Percentiles rank a stretch among this genome's conserved stretches.
phyloP scores from a whole-genome alignment of 2,797 vertebrate genomes.

The Pseudochirops cupreus region DNA sequence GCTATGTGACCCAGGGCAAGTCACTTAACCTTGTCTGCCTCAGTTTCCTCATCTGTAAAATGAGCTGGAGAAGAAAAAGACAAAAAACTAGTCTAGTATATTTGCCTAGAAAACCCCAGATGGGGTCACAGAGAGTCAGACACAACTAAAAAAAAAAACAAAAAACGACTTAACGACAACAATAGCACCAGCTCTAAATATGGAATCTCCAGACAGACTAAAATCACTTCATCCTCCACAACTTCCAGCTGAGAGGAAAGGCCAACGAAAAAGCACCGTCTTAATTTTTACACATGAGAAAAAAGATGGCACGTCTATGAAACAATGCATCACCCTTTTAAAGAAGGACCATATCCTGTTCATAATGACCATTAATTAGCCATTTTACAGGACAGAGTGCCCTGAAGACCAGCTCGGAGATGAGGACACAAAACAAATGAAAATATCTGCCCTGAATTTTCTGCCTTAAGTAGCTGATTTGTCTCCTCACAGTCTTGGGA shows the following conservation, averaged over 20 bases:
- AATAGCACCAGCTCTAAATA: background rate
- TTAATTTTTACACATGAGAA: background rate
- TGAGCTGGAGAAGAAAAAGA: background rate
- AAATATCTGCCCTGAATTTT: conserved; percentile 11
- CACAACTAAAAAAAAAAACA: background rate
- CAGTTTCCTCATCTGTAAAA: background rate
- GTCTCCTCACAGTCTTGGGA: background rate
- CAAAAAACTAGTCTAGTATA: background rate
- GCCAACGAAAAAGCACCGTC: background rate
- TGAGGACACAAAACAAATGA: background rate
- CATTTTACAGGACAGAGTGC: background rate
- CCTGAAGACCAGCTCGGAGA: background rate
- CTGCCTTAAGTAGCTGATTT: background rate
- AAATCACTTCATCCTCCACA: background rate
- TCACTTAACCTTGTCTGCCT: background rate
- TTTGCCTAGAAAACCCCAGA: background rate
- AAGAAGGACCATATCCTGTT: background rate
- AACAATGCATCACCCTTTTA: background rate
- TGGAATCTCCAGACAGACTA: background rate
- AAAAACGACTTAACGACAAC: background rate
- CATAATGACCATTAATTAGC: no score
- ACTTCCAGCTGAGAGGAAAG: background rate
- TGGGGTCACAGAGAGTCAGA: background rate
- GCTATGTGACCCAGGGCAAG: background rate
- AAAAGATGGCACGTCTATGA: background rate